phyloP scores from a whole-genome alignment of 2,888 invertebrate species.

The Eutolmus rufibarbis region DNA sequence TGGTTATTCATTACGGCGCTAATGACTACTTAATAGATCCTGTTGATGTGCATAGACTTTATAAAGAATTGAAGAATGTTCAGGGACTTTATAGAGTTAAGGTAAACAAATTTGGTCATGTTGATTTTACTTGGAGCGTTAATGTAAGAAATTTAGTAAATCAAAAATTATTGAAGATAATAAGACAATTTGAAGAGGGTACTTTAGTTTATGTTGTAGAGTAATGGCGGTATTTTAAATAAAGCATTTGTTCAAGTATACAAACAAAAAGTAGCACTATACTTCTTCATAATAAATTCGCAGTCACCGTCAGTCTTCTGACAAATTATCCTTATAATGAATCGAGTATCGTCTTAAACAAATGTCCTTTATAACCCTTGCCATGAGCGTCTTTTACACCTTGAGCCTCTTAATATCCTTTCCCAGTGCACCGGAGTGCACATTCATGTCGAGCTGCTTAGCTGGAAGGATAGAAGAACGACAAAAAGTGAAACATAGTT shows the following conservation, averaged over 20 bases:
- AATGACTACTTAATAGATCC: conserved; percentile 73
- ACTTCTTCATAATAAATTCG: neutral
- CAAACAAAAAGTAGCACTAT: neutral
- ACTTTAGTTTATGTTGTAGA: neutral
- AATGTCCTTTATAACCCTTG: neutral
- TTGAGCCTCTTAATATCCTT: neutral
- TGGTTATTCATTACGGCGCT: conserved; percentile 67
- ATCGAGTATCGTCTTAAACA: neutral
- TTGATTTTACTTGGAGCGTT: conserved; percentile 68
- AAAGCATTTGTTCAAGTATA: neutral
- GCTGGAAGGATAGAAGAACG: neutral
- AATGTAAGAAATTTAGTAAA: conserved; percentile 65
- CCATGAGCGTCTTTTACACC: neutral
- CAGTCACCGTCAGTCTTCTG: neutral
- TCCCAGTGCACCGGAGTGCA: neutral
- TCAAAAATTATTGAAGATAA: conserved; percentile 52
- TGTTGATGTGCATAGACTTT: conserved; percentile 66
- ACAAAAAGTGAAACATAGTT: neutral
- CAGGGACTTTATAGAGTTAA: conserved; percentile 67
- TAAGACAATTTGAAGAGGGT: neutral
- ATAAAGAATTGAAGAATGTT: conserved; percentile 65
- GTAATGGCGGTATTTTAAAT: neutral
- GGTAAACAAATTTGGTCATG: conserved; percentile 66
- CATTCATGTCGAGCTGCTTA: neutral
- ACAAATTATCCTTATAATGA: neutral